A percentile compares a stretch with the other conserved stretches of the same genome.
These are phyloP conservation scores for Trilocha varians DNA, from an alignment of 2,888 invertebrate genomes.

Conservation along the genomic window DNA sequence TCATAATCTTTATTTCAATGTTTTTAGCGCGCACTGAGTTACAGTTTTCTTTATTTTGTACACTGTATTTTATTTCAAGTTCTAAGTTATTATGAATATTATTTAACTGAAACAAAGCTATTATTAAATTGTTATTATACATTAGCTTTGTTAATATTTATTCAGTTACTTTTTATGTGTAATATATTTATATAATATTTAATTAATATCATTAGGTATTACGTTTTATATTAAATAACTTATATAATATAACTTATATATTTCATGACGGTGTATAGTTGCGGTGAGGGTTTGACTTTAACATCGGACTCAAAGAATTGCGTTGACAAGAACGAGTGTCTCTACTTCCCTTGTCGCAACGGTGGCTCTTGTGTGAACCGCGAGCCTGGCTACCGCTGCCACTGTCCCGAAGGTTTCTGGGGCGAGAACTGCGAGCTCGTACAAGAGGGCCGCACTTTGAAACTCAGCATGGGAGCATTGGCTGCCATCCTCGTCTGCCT, in stretches of 20 bases:
- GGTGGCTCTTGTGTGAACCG: slow-evolving; percentile 94
- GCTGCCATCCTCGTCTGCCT: slow-evolving; percentile 98
- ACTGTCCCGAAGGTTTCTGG: slow-evolving; percentile 93
- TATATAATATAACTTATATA: slow-evolving; percentile 15
- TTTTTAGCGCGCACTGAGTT: slow-evolving; percentile 49
- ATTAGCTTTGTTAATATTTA: not conserved
- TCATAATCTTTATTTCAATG: slow-evolving; percentile 14
- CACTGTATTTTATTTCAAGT: not conserved
- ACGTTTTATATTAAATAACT: not conserved
- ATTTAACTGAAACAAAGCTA: not conserved
- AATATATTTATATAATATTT: not conserved
- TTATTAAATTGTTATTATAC: not conserved
- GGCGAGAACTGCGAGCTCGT: slow-evolving; percentile 95
- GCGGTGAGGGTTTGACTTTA: slow-evolving; percentile 93
- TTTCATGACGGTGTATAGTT: slow-evolving; percentile 76
- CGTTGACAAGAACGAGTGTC: slow-evolving; percentile 96
- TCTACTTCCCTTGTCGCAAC: slow-evolving; percentile 94
- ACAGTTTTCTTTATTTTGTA: slow-evolving; percentile 15
- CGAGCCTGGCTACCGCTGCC: slow-evolving; percentile 90
- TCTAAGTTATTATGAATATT: not conserved
- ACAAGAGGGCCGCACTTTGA: slow-evolving; percentile 94
- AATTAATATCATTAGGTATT: slow-evolving; percentile 3
- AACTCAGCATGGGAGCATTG: slow-evolving; percentile 96
- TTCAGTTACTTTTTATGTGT: not conserved
- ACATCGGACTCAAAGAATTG: slow-evolving; percentile 93